Percentiles rank a stretch among this genome's conserved stretches.
Conservation (phyloP, 2,797 vertebrate species). For the Lutjanus argentimaculatus region DNA sequence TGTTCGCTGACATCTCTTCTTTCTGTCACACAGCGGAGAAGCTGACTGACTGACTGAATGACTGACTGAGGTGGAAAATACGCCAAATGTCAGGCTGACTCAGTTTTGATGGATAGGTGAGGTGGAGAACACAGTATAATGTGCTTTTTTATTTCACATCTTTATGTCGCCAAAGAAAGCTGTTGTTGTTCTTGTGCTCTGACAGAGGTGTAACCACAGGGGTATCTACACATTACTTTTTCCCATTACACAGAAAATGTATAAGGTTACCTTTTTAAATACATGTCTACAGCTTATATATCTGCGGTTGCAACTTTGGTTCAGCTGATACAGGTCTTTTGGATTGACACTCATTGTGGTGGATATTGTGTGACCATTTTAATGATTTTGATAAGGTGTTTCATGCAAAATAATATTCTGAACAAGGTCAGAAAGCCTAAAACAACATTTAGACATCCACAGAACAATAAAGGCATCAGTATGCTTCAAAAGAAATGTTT, state of each 20-base stretch:
- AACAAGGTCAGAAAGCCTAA: not conserved
- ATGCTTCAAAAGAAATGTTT: not conserved
- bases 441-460: not conserved
- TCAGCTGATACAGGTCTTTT: not conserved
- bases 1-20: constrained; percentile 83
- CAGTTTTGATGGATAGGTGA: constrained; percentile 75
- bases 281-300: not conserved
- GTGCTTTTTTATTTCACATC: constrained; percentile 40
- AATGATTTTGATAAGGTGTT: not conserved
- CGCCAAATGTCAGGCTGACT: constrained; percentile 61
- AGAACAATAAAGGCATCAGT: not conserved
- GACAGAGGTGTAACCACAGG: constrained; percentile 29
- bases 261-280: not conserved
- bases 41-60: constrained; percentile 69
- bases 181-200: constrained; percentile 38
- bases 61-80: constrained; percentile 74
- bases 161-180: constrained; percentile 38
- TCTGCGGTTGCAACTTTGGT: not conserved
- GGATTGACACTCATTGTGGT: not conserved
- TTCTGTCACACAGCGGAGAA: constrained; percentile 75
- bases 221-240: constrained; percentile 4
- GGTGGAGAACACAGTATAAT: constrained; percentile 53
- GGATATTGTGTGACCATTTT: not conserved
- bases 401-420: not conserved
- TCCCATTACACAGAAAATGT: not conserved